These are phyloP conservation scores for Taenaris catops DNA, from an alignment of 2,888 invertebrate genomes.

Conservation along the genomic window DNA sequence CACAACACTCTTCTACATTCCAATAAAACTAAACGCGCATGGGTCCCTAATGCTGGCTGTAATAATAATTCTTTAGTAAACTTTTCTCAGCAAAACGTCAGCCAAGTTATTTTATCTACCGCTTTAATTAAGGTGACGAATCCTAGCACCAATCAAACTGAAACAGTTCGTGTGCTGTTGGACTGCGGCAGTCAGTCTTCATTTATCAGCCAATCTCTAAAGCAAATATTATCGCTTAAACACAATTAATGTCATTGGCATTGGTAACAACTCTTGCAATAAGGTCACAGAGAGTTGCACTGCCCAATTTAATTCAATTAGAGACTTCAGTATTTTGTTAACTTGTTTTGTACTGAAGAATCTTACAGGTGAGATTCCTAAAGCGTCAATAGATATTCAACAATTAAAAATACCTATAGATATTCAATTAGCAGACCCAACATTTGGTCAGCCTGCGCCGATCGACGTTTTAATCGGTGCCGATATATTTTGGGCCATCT, in stretches of 20 bases:
- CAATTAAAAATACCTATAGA: constrained; percentile 1
- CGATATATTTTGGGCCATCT: too few species aligned
- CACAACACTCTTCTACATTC: not conserved
- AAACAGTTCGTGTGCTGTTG: constrained; percentile 5
- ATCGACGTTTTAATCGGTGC: too few species aligned
- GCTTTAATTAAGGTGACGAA: constrained; percentile 8
- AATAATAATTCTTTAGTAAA: not conserved
- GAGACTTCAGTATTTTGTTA: constrained; percentile 2
- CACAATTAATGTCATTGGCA: constrained; percentile 9
- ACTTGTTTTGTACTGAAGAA: constrained; percentile 12
- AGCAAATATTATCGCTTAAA: too few species aligned
- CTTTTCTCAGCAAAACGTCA: not conserved
- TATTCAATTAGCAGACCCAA: constrained; percentile 8
- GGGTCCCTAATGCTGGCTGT: not conserved
- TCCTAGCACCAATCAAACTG: constrained; percentile 5
- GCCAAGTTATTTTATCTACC: not conserved
- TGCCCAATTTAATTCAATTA: constrained; percentile 6
- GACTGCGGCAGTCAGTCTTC: too few species aligned
- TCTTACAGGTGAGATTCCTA: constrained; percentile 15
- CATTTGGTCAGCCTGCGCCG: constrained; percentile 1
- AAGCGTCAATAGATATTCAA: not conserved
- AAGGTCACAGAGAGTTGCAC: constrained; percentile 4
- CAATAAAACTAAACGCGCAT: too few species aligned
- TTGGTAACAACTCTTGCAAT: constrained; percentile 7
- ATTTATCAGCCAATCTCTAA: too few species aligned